These are phyloP conservation scores for Felis catus DNA, from an alignment of 2,113 vertebrate species.

Conservation along the genomic window F.catus_Fca126_mat1.0 CM031428.1:14058001-14058500, in stretches of 20 bases:
- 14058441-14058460: background rate
- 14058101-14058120: background rate
- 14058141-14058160: background rate
- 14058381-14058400: background rate
- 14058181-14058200: background rate
- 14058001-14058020: conserved; percentile 10
- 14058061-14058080: conserved; percentile 10
- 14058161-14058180: background rate
- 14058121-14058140: background rate
- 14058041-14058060: background rate
- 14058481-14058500: background rate
- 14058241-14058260: background rate
- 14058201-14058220: background rate
- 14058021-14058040: background rate
- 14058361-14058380: background rate
- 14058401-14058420: background rate
- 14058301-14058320: background rate
- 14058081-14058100: background rate
- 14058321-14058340: background rate
- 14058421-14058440: background rate
- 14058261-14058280: background rate
- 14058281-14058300: background rate
- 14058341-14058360: background rate
- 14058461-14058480: background rate
- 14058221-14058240: background rate